phyloP scores from a whole-genome alignment of 1,140 invertebrate genomes.

The Anthonomus grandis region DNA sequence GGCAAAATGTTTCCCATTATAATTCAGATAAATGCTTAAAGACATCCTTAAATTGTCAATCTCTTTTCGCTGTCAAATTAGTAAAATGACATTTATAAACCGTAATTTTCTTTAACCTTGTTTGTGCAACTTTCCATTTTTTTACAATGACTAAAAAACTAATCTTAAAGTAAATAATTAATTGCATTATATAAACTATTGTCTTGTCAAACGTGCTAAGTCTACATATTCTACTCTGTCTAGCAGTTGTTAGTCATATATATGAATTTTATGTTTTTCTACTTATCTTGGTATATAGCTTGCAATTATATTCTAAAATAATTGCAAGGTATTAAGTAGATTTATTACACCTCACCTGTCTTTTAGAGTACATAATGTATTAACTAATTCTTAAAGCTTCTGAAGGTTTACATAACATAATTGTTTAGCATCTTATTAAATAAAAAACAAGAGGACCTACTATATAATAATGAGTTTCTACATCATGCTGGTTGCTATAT shows the following conservation, averaged over 20 bases:
- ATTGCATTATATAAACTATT: too few species aligned
- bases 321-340: neutral
- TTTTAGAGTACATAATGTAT: neutral
- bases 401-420: neutral
- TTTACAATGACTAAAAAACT: neutral
- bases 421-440: too few species aligned
- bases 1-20: neutral
- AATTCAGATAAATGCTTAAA: neutral
- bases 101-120: neutral
- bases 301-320: neutral
- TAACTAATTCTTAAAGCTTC: neutral
- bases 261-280: neutral
- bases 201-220: slow-evolving; percentile 24
- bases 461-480: too few species aligned
- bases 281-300: neutral
- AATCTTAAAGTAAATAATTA: slow-evolving; percentile 18
- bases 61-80: neutral
- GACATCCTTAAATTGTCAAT: neutral
- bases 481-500: too few species aligned
- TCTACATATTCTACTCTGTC: slow-evolving; percentile 1
- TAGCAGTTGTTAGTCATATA: neutral
- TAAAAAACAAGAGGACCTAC: too few species aligned
- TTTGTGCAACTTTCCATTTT: neutral
- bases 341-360: neutral
- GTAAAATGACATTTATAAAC: neutral